A percentile compares a stretch with the other conserved stretches of the same genome.
phyloP scores from a whole-genome alignment of 2,113 vertebrate species.

The Phylloscopus trochilus region DNA sequence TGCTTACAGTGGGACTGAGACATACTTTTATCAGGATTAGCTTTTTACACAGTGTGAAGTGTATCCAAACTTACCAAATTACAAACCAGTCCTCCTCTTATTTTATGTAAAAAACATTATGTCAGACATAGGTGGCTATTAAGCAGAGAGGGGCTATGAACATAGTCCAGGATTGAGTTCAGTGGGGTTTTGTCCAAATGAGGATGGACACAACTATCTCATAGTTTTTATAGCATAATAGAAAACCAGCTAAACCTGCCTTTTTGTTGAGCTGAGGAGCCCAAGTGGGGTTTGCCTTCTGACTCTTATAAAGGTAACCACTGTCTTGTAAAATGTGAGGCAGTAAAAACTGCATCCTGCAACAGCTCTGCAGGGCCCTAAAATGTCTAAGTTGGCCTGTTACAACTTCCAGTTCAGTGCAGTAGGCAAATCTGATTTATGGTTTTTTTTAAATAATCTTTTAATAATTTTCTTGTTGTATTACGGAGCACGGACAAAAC shows the following conservation, averaged over 20 bases:
- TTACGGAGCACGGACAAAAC: neutral
- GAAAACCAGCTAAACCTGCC: neutral
- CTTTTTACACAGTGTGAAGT: neutral
- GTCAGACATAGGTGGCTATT: neutral
- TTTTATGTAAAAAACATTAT: neutral
- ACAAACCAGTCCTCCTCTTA: neutral
- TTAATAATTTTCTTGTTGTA: neutral
- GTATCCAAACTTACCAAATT: neutral
- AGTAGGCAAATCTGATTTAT: neutral
- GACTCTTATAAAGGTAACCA: neutral
- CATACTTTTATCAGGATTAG: neutral
- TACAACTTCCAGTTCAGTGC: neutral
- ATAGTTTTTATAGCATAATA: neutral
- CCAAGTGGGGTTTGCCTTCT: neutral
- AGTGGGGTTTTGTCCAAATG: neutral
- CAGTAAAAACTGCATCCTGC: slow-evolving; percentile 18
- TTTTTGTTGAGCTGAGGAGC: neutral
- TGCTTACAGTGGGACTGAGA: neutral
- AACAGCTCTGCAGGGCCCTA: neutral
- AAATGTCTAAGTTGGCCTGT: neutral
- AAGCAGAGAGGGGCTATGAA: neutral
- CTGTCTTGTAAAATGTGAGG: slow-evolving; percentile 15
- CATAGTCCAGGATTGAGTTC: neutral
- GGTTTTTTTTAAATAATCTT: neutral
- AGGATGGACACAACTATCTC: neutral